Conservation (phyloP, 2,113 vertebrate genomes). For the Morone saxatilis region DNA sequence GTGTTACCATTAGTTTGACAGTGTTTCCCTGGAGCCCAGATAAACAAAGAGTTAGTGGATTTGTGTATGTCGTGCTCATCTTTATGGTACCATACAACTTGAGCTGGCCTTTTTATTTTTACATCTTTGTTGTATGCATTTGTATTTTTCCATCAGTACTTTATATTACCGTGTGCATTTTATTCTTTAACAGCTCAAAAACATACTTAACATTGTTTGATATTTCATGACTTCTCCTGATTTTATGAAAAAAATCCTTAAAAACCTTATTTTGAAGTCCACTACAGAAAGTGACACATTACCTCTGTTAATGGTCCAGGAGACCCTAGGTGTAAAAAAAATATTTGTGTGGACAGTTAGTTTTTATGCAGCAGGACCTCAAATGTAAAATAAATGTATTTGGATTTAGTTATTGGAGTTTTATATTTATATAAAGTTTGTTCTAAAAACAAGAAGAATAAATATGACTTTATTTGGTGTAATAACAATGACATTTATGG, state of each 20-base stretch:
- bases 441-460: too few species aligned
- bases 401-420: neutral
- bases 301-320: neutral
- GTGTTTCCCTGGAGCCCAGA: slow-evolving; percentile 8
- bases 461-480: neutral
- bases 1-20: slow-evolving; percentile 45
- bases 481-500: neutral
- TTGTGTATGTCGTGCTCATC: neutral
- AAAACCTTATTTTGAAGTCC: too few species aligned
- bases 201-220: neutral
- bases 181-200: neutral
- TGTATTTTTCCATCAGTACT: neutral
- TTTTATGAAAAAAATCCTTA: neutral
- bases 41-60: slow-evolving; percentile 23
- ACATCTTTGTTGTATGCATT: neutral
- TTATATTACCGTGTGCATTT: too few species aligned
- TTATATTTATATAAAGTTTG: too few species aligned
- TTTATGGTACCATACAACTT: neutral
- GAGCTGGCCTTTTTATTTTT: slow-evolving; percentile 7
- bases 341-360: neutral
- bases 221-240: neutral
- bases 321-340: neutral
- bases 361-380: neutral
- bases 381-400: neutral
- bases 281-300: neutral